Conservation (phyloP, 2,797 vertebrate genomes). For the Tachyglossus aculeatus region DNA sequence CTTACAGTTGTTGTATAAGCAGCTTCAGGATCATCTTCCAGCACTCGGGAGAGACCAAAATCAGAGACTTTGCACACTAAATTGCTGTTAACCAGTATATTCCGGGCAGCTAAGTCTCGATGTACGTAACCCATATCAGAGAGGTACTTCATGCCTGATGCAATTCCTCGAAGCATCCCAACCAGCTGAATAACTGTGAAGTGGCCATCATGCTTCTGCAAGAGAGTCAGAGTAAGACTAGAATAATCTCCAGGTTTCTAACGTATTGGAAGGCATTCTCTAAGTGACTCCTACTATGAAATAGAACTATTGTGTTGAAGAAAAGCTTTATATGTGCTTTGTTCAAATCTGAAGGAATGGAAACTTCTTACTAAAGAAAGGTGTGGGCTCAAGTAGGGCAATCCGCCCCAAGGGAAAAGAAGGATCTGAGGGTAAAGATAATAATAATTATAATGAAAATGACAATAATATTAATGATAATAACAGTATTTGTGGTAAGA, state of each 20-base stretch:
- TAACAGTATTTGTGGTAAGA: too few species aligned
- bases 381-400: too few species aligned
- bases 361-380: too few species aligned
- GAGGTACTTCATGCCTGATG: slow-evolving; percentile 91
- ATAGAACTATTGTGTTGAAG: too few species aligned
- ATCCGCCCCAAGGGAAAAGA: too few species aligned
- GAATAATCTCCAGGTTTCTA: not conserved
- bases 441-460: too few species aligned
- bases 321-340: too few species aligned
- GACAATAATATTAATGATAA: too few species aligned
- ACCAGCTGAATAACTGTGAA: slow-evolving; percentile 83
- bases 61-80: slow-evolving; percentile 97
- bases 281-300: not conserved
- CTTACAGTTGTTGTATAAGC: slow-evolving; percentile 96
- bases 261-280: fast-evolving
- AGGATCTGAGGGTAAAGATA: too few species aligned
- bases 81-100: slow-evolving; percentile 96
- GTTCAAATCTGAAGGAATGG: too few species aligned
- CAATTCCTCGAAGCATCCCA: slow-evolving; percentile 82
- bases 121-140: slow-evolving; percentile 97
- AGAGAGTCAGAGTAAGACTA: slow-evolving; percentile 29
- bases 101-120: slow-evolving; percentile 92
- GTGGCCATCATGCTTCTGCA: slow-evolving; percentile 83
- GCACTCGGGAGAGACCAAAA: slow-evolving; percentile 91
- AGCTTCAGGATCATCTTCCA: slow-evolving; percentile 95